Conservation (phyloP, 1,140 invertebrate genomes). For the Drosophila tani region DNA sequence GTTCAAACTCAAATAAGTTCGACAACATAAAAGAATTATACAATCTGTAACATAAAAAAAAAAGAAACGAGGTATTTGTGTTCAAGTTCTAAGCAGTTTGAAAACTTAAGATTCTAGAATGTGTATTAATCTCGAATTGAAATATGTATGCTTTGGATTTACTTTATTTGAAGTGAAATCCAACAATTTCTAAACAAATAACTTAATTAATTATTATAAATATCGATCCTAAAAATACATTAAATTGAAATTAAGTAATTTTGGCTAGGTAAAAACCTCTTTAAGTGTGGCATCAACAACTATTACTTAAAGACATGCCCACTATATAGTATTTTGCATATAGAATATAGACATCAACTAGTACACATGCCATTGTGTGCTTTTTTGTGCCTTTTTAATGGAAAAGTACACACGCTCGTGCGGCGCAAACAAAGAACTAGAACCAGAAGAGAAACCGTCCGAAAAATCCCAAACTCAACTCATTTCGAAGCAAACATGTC, state of each 20-base stretch:
- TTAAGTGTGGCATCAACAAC: neutral
- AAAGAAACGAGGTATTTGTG: too few relatives aligned
- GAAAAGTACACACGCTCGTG: slow-evolving; percentile 32
- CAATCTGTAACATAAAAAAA: too few relatives aligned
- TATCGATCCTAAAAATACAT: neutral
- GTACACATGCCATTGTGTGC: slow-evolving; percentile 22
- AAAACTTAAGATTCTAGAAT: too few relatives aligned
- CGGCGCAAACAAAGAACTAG: slow-evolving; percentile 43
- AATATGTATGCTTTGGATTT: too few relatives aligned
- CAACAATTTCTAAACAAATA: too few relatives aligned
- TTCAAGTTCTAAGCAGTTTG: too few relatives aligned
- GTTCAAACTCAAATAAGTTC: neutral
- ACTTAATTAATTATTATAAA: too few relatives aligned
- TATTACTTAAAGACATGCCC: neutral
- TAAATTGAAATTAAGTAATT: neutral
- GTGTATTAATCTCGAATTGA: too few relatives aligned
- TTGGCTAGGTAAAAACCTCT: neutral
- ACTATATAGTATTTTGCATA: neutral
- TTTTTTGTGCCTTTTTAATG: slow-evolving; percentile 25
- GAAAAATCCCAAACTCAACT: slow-evolving; percentile 38
- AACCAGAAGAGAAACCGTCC: slow-evolving; percentile 35
- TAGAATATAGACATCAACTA: neutral
- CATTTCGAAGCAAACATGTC: slow-evolving; percentile 45
- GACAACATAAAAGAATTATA: neutral
- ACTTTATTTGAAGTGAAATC: too few relatives aligned